Percentiles rank a stretch among this genome's conserved stretches.
phyloP scores from a whole-genome alignment of 2,113 vertebrate species.

The Heterocephalus glaber region DNA sequence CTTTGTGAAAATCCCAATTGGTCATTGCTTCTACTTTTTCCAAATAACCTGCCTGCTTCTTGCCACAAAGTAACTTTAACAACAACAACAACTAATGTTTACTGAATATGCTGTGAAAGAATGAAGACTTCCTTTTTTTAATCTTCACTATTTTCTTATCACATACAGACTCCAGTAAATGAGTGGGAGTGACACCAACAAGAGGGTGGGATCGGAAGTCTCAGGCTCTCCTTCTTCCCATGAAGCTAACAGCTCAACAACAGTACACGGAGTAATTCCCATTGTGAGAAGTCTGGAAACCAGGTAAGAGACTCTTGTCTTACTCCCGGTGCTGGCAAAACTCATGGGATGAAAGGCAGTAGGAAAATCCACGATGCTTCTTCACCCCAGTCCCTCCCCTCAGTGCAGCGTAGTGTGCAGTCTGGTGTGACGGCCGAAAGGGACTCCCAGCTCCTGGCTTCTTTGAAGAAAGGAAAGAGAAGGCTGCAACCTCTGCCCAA shows the following conservation, averaged over 20 bases:
- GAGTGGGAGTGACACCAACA: background rate
- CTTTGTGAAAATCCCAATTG: background rate
- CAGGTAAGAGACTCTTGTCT: background rate
- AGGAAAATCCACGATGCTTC: background rate
- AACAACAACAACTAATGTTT: background rate
- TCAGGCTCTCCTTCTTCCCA: background rate
- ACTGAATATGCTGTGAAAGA: background rate
- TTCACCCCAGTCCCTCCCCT: background rate
- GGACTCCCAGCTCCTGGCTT: background rate
- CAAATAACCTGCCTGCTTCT: background rate
- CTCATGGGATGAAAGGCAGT: background rate
- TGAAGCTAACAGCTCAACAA: background rate
- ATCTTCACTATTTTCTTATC: background rate
- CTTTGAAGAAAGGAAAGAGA: background rate
- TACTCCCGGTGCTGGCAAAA: background rate
- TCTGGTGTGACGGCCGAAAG: background rate
- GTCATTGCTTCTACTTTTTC: background rate
- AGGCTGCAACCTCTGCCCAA: background rate
- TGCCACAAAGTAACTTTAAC: background rate
- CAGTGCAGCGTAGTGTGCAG: background rate
- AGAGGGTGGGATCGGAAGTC: background rate
- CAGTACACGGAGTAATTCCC: background rate
- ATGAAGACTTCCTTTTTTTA: background rate
- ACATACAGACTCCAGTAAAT: background rate
- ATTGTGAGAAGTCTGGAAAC: background rate